These are phyloP conservation scores for Microctenopoma steveboyesi DNA, from an alignment of 2,797 vertebrate genomes.

Conservation along the genomic window DNA sequence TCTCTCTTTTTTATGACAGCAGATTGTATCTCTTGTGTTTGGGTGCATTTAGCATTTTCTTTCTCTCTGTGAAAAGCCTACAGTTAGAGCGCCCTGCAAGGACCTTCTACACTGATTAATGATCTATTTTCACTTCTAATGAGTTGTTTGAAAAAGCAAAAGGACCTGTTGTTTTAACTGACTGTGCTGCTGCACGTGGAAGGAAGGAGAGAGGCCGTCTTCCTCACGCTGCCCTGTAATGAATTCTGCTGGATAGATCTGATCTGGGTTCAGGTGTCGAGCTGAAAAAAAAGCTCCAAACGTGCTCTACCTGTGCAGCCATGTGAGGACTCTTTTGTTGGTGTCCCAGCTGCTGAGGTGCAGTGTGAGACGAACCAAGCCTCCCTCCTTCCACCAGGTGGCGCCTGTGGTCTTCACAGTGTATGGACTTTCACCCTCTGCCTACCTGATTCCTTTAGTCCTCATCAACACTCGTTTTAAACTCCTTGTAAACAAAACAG, in stretches of 20 bases:
- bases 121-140: constrained; percentile 74
- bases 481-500: constrained; percentile 88
- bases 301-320: neutral
- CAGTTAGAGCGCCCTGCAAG: constrained; percentile 68
- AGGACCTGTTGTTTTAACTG: constrained; percentile 78
- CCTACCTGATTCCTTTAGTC: constrained; percentile 84
- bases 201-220: constrained; percentile 31
- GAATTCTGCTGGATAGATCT: neutral
- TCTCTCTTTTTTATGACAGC: constrained; percentile 80
- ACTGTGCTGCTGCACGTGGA: constrained; percentile 66
- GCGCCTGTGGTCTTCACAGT: constrained; percentile 75
- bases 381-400: constrained; percentile 55
- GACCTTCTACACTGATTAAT: constrained; percentile 71
- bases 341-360: neutral
- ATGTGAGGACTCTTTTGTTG: neutral
- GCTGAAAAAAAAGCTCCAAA: neutral
- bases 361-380: constrained; percentile 19
- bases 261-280: constrained; percentile 12
- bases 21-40: constrained; percentile 87
- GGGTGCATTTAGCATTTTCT: constrained; percentile 82
- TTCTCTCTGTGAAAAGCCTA: constrained; percentile 71
- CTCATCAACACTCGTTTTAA: constrained; percentile 87
- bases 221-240: constrained; percentile 6
- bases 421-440: constrained; percentile 84
- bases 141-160: constrained; percentile 75